A percentile compares a stretch with the other conserved stretches of the same genome.
Conservation (phyloP, 2,888 invertebrate species). For the Troides helena region DNA sequence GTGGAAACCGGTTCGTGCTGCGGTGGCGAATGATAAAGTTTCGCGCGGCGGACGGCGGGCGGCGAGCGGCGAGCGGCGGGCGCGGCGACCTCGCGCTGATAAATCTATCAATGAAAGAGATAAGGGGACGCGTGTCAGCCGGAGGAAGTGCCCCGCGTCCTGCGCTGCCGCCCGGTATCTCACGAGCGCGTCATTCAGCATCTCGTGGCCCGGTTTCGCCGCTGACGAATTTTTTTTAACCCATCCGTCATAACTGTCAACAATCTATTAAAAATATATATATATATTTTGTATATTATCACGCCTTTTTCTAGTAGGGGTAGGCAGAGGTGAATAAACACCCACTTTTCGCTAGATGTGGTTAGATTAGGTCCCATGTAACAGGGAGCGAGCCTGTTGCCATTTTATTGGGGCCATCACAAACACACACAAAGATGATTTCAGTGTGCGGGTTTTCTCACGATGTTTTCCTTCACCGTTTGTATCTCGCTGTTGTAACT, state of each 20-base stretch:
- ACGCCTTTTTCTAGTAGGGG: too few relatives aligned
- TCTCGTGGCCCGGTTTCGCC: slow-evolving; percentile 20
- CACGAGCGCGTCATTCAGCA: slow-evolving; percentile 40
- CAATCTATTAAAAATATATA: too few relatives aligned
- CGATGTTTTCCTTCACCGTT: too few relatives aligned
- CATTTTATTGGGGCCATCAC: too few relatives aligned
- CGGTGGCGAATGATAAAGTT: slow-evolving; percentile 12
- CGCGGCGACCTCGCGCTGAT: slow-evolving; percentile 69
- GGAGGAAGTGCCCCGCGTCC: slow-evolving; percentile 68
- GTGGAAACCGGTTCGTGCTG: slow-evolving; percentile 6
- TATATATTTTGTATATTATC: too few relatives aligned
- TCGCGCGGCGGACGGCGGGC: neutral
- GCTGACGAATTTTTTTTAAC: slow-evolving; percentile 5
- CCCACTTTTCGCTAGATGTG: too few relatives aligned
- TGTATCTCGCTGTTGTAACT: too few relatives aligned
- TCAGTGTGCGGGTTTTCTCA: too few relatives aligned
- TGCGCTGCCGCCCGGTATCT: slow-evolving; percentile 51
- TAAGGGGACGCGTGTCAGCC: slow-evolving; percentile 72
- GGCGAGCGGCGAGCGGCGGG: slow-evolving; percentile 44
- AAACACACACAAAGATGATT: too few relatives aligned
- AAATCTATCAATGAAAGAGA: slow-evolving; percentile 78
- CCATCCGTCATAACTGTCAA: neutral
- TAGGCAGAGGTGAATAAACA: too few relatives aligned
- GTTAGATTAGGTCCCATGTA: too few relatives aligned
- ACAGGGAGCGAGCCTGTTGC: too few relatives aligned